Evolutionary conservation across 2,797 vertebrate species (phyloP).

Genomic region (Esox lucius): DNA sequence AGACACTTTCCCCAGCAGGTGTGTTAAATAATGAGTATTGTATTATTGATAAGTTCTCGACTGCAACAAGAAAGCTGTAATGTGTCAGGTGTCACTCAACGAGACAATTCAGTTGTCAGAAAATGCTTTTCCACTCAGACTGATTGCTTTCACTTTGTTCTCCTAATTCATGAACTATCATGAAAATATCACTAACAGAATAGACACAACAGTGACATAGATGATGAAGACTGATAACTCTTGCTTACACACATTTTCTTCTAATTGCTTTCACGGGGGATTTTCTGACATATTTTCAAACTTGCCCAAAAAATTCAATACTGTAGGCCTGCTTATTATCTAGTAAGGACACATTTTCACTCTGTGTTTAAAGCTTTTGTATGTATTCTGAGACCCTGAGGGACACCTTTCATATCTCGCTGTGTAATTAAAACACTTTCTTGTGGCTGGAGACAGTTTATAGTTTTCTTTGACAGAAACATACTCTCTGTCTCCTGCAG

Average conservation of each 20-base stretch:
- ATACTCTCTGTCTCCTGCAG: neutral
- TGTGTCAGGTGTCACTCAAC: neutral
- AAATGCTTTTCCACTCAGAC: neutral
- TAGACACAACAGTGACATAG: neutral
- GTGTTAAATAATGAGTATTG: neutral
- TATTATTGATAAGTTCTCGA: neutral
- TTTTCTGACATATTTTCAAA: neutral
- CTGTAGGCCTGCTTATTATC: neutral
- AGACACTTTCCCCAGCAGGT: neutral
- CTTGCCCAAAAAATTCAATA: neutral
- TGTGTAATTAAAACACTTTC: conserved; percentile 36
- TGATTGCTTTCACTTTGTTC: neutral
- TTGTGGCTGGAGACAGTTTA: conserved; percentile 35
- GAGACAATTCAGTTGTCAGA: neutral
- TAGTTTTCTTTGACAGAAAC: conserved; percentile 8
- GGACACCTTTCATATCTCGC: conserved; percentile 24
- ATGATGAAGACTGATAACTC: neutral
- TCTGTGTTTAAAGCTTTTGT: neutral
- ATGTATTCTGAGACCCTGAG: conserved; percentile 21
- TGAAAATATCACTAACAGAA: neutral
- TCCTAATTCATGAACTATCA: neutral
- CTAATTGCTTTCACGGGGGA: neutral
- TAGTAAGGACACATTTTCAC: neutral
- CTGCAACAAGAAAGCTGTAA: neutral
- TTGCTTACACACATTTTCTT: neutral